Base-by-base conservation (phyloP, 2,113 vertebrate species). In the Pleuronectes platessa region DNA sequence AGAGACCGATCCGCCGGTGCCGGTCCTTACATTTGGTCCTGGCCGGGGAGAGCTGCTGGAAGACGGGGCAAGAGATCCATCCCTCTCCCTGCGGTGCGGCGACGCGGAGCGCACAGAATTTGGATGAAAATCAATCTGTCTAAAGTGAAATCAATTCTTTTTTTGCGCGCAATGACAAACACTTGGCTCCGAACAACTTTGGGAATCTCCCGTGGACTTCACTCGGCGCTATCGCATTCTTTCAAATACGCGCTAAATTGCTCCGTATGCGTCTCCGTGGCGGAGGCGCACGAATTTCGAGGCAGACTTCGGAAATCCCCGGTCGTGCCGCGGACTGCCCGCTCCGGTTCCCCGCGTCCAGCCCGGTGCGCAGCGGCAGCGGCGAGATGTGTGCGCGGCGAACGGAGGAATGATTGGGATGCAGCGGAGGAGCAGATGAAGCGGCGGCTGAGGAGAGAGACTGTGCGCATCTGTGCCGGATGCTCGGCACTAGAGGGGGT, bases 401-500 rank as follows among this genome's bases (percentile, higher is more conserved):
- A 62, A 12, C 2, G 21, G 82, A 78, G 85, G 3, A 71, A 65
- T 54, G 76, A 78, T 14, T 5, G 61, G 74, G 80, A 84, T 61
- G 78, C 80, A 78, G 84, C 72, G 72, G 72, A 65, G 70, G 70
- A 80, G 84, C 74, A 79, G 60, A 45, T 65, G 76, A 74, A 81
- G 83, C 66, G 69, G 88, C 65, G 76, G 76, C 79, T 78, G 54
- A 66, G 23, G 49, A 2, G 40, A 45, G 81, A 85, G 86, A 89
- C 87, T 79, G 86, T n/a, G 86, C 78, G 82, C 90, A 79, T 92
- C 85, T 93, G 92, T 93, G 85, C 92, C 73, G 81, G 86, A 63
- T 54, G 64, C 78, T 93, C 78, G 84, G 95, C 96, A 93, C 97
- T 97, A 97, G 97, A 95, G 96, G 97, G 96, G 90, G 96, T 90